Conservation (phyloP, 2,797 vertebrate species). For the Micromesistius poutassou region DNA sequence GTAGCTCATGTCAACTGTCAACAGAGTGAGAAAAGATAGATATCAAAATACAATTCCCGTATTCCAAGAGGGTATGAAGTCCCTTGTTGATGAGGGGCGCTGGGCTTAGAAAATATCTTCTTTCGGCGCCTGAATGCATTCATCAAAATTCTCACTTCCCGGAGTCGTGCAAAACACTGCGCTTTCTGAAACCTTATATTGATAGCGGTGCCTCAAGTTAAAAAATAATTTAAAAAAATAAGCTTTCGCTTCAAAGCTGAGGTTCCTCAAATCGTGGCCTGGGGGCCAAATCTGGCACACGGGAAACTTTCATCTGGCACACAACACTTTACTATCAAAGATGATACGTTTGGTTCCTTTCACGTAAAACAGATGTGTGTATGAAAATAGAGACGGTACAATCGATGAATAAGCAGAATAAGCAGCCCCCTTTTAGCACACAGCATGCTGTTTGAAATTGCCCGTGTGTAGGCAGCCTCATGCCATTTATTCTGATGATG, state of each 20-base stretch:
- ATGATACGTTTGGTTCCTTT: not conserved
- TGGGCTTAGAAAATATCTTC: constrained; percentile 16
- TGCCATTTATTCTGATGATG: not conserved
- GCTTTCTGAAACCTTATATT: constrained; percentile 62
- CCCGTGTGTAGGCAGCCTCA: not conserved
- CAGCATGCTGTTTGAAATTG: not conserved
- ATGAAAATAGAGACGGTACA: not conserved
- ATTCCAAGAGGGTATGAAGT: constrained; percentile 19
- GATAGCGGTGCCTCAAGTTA: constrained; percentile 45
- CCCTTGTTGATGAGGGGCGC: constrained; percentile 12
- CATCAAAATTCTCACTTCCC: constrained; percentile 55
- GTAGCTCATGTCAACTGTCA: no score
- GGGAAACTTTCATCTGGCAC: not conserved
- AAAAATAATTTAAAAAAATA: constrained; percentile 9
- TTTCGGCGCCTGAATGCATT: constrained; percentile 20
- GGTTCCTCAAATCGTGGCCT: not conserved
- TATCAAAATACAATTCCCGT: not conserved
- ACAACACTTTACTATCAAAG: not conserved
- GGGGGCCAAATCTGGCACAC: not conserved
- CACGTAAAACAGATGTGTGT: not conserved
- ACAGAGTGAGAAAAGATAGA: not conserved
- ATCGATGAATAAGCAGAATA: not conserved
- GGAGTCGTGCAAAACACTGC: constrained; percentile 43
- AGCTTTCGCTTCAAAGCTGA: not conserved
- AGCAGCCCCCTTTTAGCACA: not conserved